phyloP scores from a whole-genome alignment of 2,888 invertebrate species.

The Melanostoma mellinum region DNA sequence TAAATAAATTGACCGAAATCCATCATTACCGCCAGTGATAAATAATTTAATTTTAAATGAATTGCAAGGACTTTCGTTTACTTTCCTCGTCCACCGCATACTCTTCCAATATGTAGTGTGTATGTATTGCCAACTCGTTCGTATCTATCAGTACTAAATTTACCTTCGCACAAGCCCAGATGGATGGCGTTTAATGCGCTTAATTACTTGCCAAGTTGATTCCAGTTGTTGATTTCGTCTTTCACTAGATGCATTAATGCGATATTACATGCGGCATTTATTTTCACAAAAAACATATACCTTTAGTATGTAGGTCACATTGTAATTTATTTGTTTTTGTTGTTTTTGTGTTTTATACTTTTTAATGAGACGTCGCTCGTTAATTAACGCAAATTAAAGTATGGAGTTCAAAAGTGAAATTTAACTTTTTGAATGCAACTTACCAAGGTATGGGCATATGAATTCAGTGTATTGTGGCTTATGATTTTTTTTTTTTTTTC shows the following conservation, averaged over 20 bases:
- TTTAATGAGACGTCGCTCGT: conserved; percentile 44
- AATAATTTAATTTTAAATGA: conserved; percentile 55
- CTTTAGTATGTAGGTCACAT: conserved; percentile 26
- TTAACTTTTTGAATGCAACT: conserved; percentile 13
- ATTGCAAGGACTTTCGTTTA: conserved; percentile 47
- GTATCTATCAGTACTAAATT: too few species aligned
- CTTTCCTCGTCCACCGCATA: conserved; percentile 24
- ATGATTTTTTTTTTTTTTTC: too few species aligned
- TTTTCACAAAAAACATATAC: conserved; percentile 4
- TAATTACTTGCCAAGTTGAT: conserved; percentile 47
- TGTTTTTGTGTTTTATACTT: neutral
- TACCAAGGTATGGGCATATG: neutral
- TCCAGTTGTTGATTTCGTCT: conserved; percentile 46
- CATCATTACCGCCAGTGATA: conserved; percentile 55
- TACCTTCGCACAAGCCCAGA: neutral
- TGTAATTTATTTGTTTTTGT: conserved; percentile 22
- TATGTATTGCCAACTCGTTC: too few species aligned
- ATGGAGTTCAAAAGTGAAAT: conserved; percentile 40
- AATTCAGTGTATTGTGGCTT: too few species aligned
- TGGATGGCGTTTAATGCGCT: conserved; percentile 49
- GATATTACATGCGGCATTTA: conserved; percentile 32
- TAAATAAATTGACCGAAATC: conserved; percentile 52
- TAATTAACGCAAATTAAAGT: conserved; percentile 50
- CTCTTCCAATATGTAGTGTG: neutral
- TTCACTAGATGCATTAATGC: conserved; percentile 38